These are phyloP conservation scores for Aporrectodea caliginosa DNA, from an alignment of 1,140 invertebrate genomes.

Conservation along the genomic window DNA sequence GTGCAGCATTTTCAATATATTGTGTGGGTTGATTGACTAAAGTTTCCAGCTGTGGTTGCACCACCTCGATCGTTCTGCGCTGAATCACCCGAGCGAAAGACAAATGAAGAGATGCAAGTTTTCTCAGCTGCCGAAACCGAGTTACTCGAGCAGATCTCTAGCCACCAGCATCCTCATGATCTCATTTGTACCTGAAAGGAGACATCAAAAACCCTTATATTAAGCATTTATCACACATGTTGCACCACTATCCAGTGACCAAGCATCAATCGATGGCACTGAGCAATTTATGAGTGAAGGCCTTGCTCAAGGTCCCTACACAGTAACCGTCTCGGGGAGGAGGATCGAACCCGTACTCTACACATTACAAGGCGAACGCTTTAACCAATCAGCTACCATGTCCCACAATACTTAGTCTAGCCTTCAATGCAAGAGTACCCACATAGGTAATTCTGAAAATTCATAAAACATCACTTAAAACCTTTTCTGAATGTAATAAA, in stretches of 20 bases:
- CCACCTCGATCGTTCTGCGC: background rate
- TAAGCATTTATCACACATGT: conserved; percentile 24
- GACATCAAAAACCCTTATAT: no score
- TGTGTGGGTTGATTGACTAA: no score
- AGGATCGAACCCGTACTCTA: no score
- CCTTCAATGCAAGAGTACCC: no score
- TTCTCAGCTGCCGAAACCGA: no score
- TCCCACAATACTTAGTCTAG: background rate
- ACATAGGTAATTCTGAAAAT: no score
- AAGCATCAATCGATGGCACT: background rate
- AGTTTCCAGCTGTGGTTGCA: background rate
- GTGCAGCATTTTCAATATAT: background rate
- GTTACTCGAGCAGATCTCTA: conserved; percentile 51
- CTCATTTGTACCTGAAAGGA: conserved; percentile 62
- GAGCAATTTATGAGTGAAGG: conserved; percentile 20
- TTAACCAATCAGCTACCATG: no score
- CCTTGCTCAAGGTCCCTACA: conserved; percentile 1
- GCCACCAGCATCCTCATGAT: conserved; percentile 62
- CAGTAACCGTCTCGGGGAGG: no score
- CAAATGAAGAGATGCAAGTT: background rate
- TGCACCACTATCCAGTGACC: background rate
- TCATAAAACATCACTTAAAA: no score
- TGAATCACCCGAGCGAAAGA: background rate
- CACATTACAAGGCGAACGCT: no score
- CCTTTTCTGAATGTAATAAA: no score